Conservation (phyloP, 2,888 invertebrate species). For the Pyrrhosoma nymphula region DNA sequence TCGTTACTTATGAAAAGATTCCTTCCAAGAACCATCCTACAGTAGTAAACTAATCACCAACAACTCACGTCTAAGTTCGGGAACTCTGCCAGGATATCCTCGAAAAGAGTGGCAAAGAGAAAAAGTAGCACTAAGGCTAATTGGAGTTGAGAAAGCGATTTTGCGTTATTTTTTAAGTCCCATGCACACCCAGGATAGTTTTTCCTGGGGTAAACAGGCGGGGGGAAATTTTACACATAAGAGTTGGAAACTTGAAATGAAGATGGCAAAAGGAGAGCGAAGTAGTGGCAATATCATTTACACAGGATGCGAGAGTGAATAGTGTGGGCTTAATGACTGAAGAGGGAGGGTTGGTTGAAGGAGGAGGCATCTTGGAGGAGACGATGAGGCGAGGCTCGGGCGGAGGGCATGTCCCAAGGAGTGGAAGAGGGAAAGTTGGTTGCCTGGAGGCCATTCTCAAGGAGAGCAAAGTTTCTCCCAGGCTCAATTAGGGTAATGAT, state of each 20-base stretch:
- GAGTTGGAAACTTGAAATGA: neutral
- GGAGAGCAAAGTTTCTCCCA: neutral
- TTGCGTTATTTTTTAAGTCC: neutral
- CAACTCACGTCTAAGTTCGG: no score
- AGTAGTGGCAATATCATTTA: neutral
- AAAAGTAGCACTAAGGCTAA: no score
- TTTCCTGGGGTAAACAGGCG: neutral
- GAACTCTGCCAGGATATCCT: no score
- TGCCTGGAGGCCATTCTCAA: neutral
- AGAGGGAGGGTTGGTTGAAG: neutral
- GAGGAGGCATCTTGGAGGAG: neutral
- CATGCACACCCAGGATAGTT: neutral
- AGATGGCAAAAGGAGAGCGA: neutral
- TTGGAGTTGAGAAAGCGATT: neutral
- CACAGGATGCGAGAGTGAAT: neutral
- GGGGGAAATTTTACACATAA: neutral
- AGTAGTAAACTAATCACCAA: no score
- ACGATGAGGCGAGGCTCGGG: neutral
- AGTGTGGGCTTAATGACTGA: neutral
- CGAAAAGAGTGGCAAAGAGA: no score
- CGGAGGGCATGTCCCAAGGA: neutral
- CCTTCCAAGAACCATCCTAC: no score
- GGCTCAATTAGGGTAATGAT: conserved; percentile 1
- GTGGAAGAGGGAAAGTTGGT: neutral
- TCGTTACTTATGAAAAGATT: no score